Evolutionary conservation across 2,888 invertebrate species (phyloP), one percentile per base, ranked within the genome.

Genomic region (Cheilosia grossa): DNA sequence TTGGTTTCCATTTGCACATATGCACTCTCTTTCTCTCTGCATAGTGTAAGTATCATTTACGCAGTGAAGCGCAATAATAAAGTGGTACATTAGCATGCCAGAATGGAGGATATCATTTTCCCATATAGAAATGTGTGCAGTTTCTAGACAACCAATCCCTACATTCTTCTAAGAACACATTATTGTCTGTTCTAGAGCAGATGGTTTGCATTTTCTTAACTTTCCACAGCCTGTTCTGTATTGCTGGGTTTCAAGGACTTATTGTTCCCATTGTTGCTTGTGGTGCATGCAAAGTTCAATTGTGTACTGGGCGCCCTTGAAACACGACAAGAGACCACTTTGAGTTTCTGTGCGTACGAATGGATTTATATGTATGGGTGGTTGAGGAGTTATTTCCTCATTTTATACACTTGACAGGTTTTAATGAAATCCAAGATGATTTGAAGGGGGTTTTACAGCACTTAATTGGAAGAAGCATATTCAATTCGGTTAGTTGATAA

Each of bases 201-300:
- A 40, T 19, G 15, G 40, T 40, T 58, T 58, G 19, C 40, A 37
- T 21, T 40, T 40, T 40, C 58, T 58, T 58, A 58, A 37, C 40
- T 40, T 58, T 37, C 58, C 37, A 40, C 37, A 58, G 15, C 13
- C 15, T 13, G 30, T 30, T 9, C 30, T 30, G 30, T 30, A 19
- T 9, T 10, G 6, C 19, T 21, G 58, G 15, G 19, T 19, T 21
- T 9, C 5, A 37, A 15, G 40, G 37, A 58, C 40, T 40, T 40
- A 7, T 40, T 37, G 5, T 40, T 6, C 40, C 2, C 21, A 58
- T 58, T 58, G 58, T 4, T 37, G 4, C 37, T 40, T 58, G 58
- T 19, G 30, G 4, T 37, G 33, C 58, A 37, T 58, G 37, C 9
- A 37, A 19, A 37, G 10, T 4, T 13, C 13, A 21, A 33, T 5